These are phyloP conservation scores for Pelmatolapia mariae DNA, from an alignment of 2,113 vertebrate species.

Conservation along the genomic window DNA sequence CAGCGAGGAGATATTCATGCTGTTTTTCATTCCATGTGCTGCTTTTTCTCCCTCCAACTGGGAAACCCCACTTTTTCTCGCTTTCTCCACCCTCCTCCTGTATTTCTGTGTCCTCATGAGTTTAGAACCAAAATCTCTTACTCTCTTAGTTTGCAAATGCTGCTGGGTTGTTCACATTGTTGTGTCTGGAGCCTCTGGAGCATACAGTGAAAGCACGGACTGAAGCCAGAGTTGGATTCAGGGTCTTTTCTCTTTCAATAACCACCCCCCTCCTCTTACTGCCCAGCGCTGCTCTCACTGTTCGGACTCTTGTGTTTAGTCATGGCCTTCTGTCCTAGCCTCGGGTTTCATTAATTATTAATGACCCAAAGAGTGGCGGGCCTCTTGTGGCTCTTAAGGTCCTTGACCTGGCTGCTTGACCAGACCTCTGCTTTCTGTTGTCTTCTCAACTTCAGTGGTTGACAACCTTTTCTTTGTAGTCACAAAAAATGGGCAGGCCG, in stretches of 20 bases:
- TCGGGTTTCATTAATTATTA: slow-evolving; percentile 66
- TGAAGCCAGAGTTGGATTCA: slow-evolving; percentile 6
- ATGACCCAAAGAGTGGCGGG: slow-evolving; percentile 25
- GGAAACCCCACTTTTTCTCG: background rate
- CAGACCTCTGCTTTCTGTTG: slow-evolving; percentile 24
- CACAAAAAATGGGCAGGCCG: background rate
- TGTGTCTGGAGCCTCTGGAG: slow-evolving; percentile 53
- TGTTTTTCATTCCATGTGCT: slow-evolving; percentile 18
- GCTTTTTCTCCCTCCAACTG: background rate
- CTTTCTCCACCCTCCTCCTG: background rate
- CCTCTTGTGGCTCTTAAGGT: slow-evolving; percentile 38
- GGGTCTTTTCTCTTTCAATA: slow-evolving; percentile 6
- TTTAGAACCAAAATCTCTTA: background rate
- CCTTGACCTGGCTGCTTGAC: slow-evolving; percentile 58
- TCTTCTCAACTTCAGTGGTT: slow-evolving; percentile 50
- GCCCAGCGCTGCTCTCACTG: background rate
- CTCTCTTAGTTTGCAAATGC: background rate
- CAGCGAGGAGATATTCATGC: background rate
- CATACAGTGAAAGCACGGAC: slow-evolving; percentile 28
- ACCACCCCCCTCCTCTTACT: background rate
- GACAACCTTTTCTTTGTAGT: slow-evolving; percentile 27
- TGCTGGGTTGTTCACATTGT: slow-evolving; percentile 26
- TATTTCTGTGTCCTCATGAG: background rate
- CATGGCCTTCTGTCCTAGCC: slow-evolving; percentile 38
- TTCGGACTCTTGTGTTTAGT: slow-evolving; percentile 35